Percentiles rank a stretch among this genome's conserved stretches.
These are phyloP conservation scores for Apamea anceps DNA, from an alignment of 2,888 invertebrate species.

Conservation along the genomic window DNA sequence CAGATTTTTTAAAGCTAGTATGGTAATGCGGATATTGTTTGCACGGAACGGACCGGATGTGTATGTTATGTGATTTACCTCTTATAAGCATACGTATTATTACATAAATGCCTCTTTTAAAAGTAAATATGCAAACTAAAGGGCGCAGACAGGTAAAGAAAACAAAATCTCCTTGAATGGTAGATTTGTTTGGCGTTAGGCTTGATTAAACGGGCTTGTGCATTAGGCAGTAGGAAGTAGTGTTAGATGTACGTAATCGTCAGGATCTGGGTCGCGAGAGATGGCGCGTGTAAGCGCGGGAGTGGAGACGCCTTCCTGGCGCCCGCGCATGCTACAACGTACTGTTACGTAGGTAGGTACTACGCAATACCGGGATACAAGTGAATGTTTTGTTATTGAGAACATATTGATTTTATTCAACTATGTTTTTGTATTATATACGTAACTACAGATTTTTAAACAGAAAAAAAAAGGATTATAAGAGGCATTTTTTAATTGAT, in stretches of 20 bases:
- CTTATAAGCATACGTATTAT: neutral
- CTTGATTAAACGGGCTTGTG: constrained; percentile 63
- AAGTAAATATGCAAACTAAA: constrained; percentile 8
- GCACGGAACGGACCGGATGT: constrained; percentile 49
- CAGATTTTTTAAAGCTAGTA: constrained; percentile 20
- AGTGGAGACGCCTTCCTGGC: constrained; percentile 79
- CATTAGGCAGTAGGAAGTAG: constrained; percentile 78
- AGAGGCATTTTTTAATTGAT: neutral
- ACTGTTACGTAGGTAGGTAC: constrained; percentile 13
- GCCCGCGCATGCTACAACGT: constrained; percentile 48
- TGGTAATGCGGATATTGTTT: constrained; percentile 27
- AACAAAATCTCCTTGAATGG: constrained; percentile 31
- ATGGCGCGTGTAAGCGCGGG: constrained; percentile 75
- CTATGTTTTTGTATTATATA: too few relatives aligned
- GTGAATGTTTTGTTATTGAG: constrained; percentile 7
- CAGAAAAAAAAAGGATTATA: neutral
- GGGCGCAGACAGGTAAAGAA: constrained; percentile 17
- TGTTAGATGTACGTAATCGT: constrained; percentile 70
- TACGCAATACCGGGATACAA: constrained; percentile 1
- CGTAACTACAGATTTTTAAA: neutral
- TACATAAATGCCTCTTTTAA: neutral
- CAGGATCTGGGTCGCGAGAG: constrained; percentile 76
- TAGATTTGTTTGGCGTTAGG: constrained; percentile 57
- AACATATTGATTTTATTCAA: neutral
- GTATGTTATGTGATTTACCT: constrained; percentile 23